A percentile compares a stretch with the other conserved stretches of the same genome.
phyloP scores from a whole-genome alignment of 2,113 vertebrate genomes.

The Procavia capensis region DNA sequence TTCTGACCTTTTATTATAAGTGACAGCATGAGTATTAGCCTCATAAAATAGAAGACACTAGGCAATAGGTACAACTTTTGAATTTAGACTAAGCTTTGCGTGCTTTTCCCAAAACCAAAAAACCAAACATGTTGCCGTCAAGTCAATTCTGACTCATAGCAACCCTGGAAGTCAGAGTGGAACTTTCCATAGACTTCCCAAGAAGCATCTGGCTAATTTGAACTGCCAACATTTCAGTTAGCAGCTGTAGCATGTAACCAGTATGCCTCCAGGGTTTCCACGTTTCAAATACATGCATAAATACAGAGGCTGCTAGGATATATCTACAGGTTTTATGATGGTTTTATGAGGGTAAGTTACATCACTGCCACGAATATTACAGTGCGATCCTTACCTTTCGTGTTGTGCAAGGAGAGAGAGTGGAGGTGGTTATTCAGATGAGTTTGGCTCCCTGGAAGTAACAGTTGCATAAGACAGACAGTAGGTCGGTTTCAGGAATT shows the following conservation, averaged over 20 bases:
- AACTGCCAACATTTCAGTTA: too few relatives aligned
- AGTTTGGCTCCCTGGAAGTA: background rate
- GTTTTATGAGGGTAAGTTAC: background rate
- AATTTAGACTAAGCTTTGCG: background rate
- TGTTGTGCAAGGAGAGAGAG: background rate
- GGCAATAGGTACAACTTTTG: background rate
- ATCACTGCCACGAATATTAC: background rate
- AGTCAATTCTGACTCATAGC: too few relatives aligned
- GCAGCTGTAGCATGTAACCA: too few relatives aligned
- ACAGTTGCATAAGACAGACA: background rate
- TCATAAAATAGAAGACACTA: background rate
- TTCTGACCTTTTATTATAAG: background rate
- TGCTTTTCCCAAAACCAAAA: background rate
- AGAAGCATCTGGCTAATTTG: too few relatives aligned
- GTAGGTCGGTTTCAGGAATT: background rate
- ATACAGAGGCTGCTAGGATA: background rate
- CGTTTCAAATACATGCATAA: background rate
- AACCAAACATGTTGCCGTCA: too few relatives aligned
- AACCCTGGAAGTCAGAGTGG: too few relatives aligned
- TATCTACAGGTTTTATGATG: background rate
- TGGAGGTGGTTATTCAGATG: slow-evolving; percentile 29
- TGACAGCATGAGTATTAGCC: background rate
- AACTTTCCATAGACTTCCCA: too few relatives aligned
- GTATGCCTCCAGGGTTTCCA: too few relatives aligned
- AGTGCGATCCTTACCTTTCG: background rate